These are phyloP conservation scores for Sussaba pulchella DNA, from an alignment of 2,888 invertebrate species.

Conservation along the genomic window DNA sequence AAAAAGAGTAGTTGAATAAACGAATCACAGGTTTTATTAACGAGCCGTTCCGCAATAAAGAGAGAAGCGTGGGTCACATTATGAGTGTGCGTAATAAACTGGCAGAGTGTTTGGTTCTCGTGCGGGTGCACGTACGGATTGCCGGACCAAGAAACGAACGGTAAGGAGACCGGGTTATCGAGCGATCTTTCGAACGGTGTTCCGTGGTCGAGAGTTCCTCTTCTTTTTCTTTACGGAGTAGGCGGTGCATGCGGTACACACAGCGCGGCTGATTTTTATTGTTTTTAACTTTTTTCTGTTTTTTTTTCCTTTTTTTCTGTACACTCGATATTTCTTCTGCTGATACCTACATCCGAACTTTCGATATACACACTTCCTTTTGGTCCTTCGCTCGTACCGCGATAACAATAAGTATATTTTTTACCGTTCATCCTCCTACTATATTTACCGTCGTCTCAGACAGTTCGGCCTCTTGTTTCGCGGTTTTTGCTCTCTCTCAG, in stretches of 20 bases:
- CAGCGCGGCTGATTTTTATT: conserved; percentile 51
- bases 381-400: conserved; percentile 39
- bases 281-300: conserved; percentile 30
- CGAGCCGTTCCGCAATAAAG: conserved; percentile 76
- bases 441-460: conserved; percentile 29
- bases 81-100: conserved; percentile 48
- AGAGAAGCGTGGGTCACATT: conserved; percentile 50
- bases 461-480: neutral
- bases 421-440: conserved; percentile 17
- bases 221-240: conserved; percentile 62
- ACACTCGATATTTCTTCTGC: conserved; percentile 39
- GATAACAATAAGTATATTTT: conserved; percentile 54
- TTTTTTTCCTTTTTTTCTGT: conserved; percentile 33
- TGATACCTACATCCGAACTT: conserved; percentile 56
- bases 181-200: conserved; percentile 73
- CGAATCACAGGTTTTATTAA: conserved; percentile 71
- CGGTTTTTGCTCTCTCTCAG: neutral
- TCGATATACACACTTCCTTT: conserved; percentile 45
- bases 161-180: conserved; percentile 75
- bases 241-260: conserved; percentile 60
- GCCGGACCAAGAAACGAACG: conserved; percentile 69
- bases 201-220: conserved; percentile 59
- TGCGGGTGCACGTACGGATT: conserved; percentile 54
- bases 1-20: conserved; percentile 12
- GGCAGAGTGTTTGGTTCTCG: conserved; percentile 33